A percentile compares a stretch with the other conserved stretches of the same genome.
phyloP scores from a whole-genome alignment of 1,140 invertebrate species.

The Calosoma granatense region DNA sequence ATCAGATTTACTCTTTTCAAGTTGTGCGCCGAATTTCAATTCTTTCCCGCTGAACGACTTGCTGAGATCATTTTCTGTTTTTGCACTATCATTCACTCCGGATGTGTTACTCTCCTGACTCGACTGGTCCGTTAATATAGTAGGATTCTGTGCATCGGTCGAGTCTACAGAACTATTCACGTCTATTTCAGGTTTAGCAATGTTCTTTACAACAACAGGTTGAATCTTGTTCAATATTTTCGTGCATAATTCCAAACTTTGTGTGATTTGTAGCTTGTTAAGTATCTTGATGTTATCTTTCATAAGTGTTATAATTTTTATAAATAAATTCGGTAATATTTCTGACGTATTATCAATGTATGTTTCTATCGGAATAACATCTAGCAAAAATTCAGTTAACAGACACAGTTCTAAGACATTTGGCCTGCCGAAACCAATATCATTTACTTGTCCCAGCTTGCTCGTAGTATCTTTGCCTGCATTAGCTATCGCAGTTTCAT shows the following conservation, averaged over 20 bases:
- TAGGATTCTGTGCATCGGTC: neutral
- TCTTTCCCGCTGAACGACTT: constrained; percentile 9
- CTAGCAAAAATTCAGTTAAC: constrained; percentile 67
- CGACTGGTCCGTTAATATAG: neutral
- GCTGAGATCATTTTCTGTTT: neutral
- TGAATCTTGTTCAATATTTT: constrained; percentile 71
- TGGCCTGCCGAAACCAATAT: constrained; percentile 50
- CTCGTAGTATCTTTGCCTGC: constrained; percentile 23
- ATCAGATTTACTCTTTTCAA: constrained; percentile 57
- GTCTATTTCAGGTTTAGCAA: constrained; percentile 9
- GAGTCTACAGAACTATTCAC: neutral
- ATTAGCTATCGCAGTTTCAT: constrained; percentile 43
- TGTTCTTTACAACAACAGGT: constrained; percentile 35
- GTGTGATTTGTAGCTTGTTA: constrained; percentile 50
- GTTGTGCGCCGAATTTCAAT: constrained; percentile 12
- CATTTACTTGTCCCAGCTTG: constrained; percentile 33
- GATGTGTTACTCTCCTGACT: neutral
- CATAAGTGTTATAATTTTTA: constrained; percentile 51
- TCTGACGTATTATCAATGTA: constrained; percentile 71
- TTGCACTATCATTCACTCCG: neutral
- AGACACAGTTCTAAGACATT: constrained; percentile 55
- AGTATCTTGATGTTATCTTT: constrained; percentile 47
- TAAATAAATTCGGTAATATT: constrained; percentile 63
- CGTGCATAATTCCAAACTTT: constrained; percentile 55
- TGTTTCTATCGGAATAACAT: constrained; percentile 69